phyloP scores from a whole-genome alignment of 2,888 invertebrate species.

The Hirtodrosophila histrioides region DNA sequence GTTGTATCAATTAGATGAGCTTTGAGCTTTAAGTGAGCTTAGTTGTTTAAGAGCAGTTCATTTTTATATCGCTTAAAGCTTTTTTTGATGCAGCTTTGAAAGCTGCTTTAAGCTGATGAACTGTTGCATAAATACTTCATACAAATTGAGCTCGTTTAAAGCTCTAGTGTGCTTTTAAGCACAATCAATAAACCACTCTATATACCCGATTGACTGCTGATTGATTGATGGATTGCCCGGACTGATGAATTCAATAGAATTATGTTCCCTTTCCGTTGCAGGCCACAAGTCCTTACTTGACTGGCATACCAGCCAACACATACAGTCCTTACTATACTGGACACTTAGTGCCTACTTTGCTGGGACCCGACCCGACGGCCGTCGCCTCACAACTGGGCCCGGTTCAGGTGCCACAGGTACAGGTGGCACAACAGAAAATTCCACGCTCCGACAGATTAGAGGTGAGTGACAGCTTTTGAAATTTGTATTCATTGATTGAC shows the following conservation, averaged over 20 bases:
- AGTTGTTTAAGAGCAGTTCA: no score
- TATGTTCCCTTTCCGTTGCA: slow-evolving; percentile 80
- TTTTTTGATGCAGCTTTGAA: no score
- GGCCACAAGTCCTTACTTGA: slow-evolving; percentile 96
- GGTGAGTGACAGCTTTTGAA: slow-evolving; percentile 87
- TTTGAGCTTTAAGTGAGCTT: no score
- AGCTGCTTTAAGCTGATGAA: no score
- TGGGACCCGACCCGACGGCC: slow-evolving; percentile 93
- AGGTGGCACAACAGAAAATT: slow-evolving; percentile 96
- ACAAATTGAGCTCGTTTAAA: no score
- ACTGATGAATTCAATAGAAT: slow-evolving; percentile 1
- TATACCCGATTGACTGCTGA: slow-evolving; percentile 19
- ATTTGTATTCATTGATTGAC: slow-evolving; percentile 42
- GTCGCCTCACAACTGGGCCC: slow-evolving; percentile 92
- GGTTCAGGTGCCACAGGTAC: slow-evolving; percentile 91
- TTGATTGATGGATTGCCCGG: slow-evolving; percentile 22
- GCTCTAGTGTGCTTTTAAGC: no score
- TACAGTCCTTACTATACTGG: slow-evolving; percentile 96
- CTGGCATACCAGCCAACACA: slow-evolving; percentile 95
- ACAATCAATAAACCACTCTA: background rate
- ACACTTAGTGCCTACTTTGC: slow-evolving; percentile 94
- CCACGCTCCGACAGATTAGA: slow-evolving; percentile 97
- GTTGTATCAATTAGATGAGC: no score
- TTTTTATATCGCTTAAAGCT: no score
- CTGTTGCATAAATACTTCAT: no score